A percentile compares a stretch with the other conserved stretches of the same genome.
These are phyloP conservation scores for Buceros bicornis DNA, from an alignment of 2,797 vertebrate genomes.

Conservation along the genomic window DNA sequence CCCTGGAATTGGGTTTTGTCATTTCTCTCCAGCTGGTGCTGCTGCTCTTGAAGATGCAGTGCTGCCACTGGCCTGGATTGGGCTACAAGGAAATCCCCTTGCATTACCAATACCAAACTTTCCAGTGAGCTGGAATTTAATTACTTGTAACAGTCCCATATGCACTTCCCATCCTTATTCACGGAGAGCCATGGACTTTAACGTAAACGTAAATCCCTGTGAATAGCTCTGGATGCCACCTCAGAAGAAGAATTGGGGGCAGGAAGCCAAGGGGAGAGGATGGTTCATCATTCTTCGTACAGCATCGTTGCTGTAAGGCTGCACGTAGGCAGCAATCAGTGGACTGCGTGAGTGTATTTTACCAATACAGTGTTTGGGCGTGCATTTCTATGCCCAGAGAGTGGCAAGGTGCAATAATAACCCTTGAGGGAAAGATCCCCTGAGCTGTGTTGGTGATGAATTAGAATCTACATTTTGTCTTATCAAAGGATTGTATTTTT, in stretches of 20 bases:
- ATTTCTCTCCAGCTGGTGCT: background rate
- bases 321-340: background rate
- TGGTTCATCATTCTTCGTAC: background rate
- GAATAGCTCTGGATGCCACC: background rate
- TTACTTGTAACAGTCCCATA: background rate
- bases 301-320: background rate
- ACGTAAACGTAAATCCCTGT: background rate
- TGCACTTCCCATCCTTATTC: background rate
- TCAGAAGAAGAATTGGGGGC: background rate
- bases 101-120: background rate
- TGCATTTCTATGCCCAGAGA: background rate
- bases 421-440: background rate
- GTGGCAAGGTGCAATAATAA: background rate
- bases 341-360: background rate
- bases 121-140: background rate
- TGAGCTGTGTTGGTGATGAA: background rate
- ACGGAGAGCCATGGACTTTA: background rate
- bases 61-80: background rate
- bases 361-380: background rate
- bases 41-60: background rate
- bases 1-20: background rate
- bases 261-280: background rate
- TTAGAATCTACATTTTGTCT: background rate
- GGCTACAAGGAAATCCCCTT: background rate
- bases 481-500: background rate